These are phyloP conservation scores for Rhamphomyia laevipes DNA, from an alignment of 2,888 invertebrate species.

Conservation along the genomic window DNA sequence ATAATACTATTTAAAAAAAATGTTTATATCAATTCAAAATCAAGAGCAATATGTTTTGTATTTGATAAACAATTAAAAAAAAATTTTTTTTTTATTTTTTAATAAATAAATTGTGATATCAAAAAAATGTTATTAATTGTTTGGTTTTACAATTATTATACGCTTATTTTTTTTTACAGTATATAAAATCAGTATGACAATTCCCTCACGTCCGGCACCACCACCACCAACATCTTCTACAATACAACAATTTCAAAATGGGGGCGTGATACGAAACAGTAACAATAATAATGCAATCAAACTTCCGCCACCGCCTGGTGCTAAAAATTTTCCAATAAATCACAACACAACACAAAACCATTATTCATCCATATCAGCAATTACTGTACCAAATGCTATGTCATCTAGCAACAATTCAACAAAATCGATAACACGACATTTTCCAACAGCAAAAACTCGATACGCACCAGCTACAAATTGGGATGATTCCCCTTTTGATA, in stretches of 20 bases:
- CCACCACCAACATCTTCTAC: constrained; percentile 26
- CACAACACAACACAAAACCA: neutral
- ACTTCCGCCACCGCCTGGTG: constrained; percentile 32
- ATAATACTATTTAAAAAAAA: too few species aligned
- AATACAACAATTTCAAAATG: constrained; percentile 25
- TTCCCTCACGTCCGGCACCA: constrained; percentile 36
- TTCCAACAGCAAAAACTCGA: constrained; percentile 27
- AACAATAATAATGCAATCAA: constrained; percentile 20
- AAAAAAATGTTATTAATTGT: too few species aligned
- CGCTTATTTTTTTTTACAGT: neutral
- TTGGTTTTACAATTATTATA: too few species aligned
- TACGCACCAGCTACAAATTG: constrained; percentile 34
- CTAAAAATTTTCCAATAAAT: neutral
- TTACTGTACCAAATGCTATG: neutral
- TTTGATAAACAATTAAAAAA: too few species aligned
- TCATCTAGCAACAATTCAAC: constrained; percentile 15
- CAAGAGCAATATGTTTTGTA: too few species aligned
- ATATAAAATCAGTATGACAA: constrained; percentile 26
- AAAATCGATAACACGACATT: constrained; percentile 29
- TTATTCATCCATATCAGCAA: neutral
- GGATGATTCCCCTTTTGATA: constrained; percentile 31
- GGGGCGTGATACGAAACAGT: constrained; percentile 22
- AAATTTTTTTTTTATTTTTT: too few species aligned
- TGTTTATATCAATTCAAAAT: too few species aligned
- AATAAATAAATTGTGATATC: too few species aligned